Evolutionary conservation across 2,888 invertebrate species (phyloP).

Genomic region (Zhengitettix transpicula): DNA sequence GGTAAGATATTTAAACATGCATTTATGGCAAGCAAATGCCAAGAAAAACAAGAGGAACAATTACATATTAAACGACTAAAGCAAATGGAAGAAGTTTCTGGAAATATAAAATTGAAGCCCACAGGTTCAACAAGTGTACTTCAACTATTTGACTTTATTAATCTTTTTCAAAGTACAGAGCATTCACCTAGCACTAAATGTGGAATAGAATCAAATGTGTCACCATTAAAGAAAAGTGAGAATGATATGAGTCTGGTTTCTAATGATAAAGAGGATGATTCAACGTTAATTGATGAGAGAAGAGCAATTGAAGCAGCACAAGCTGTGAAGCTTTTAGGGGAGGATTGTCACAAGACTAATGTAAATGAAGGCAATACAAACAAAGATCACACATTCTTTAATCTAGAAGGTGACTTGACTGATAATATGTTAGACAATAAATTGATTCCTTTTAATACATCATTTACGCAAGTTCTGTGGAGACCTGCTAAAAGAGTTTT

Average conservation of each 20-base stretch:
- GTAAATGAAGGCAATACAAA: neutral
- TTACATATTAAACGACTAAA: constrained; percentile 30
- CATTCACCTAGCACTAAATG: too few relatives aligned
- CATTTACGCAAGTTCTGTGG: too few relatives aligned
- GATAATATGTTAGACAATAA: neutral
- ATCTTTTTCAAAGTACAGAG: too few relatives aligned
- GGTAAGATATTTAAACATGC: too few relatives aligned
- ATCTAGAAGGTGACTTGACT: neutral
- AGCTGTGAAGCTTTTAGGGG: neutral
- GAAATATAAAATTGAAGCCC: constrained; percentile 15
- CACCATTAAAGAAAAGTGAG: neutral
- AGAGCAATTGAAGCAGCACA: constrained; percentile 1
- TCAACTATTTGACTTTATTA: too few relatives aligned
- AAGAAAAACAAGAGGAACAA: neutral
- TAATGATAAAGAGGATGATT: neutral
- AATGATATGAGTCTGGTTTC: neutral
- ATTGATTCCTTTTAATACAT: too few relatives aligned
- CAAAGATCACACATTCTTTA: neutral
- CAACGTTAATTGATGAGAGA: constrained; percentile 1
- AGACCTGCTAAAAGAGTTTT: neutral
- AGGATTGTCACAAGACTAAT: neutral
- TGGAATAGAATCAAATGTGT: neutral
- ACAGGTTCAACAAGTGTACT: too few relatives aligned
- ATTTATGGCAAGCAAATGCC: too few relatives aligned
- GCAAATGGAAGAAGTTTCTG: constrained; percentile 32